These are phyloP conservation scores for Triplophysa dalaica DNA, from an alignment of 2,113 vertebrate species.

Conservation along the genomic window DNA sequence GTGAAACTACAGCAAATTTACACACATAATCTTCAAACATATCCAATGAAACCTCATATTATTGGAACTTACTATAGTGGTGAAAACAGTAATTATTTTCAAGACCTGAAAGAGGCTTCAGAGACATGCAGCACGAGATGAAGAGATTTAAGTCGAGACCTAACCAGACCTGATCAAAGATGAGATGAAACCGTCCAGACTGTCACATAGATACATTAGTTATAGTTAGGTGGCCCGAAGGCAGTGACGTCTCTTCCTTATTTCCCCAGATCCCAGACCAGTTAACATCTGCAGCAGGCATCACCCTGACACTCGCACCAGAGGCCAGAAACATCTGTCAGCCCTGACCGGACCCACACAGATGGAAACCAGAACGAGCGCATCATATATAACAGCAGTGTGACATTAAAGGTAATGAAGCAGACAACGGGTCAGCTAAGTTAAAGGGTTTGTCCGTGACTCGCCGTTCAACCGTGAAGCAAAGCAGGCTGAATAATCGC, in stretches of 20 bases:
- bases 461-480: conserved; percentile 31
- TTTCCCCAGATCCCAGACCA: conserved; percentile 26
- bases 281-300: conserved; percentile 45
- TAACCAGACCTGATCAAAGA: conserved; percentile 24
- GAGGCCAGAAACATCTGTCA: conserved; percentile 46
- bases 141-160: neutral
- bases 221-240: conserved; percentile 36
- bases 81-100: no score
- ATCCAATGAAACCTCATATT: no score
- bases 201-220: conserved; percentile 44
- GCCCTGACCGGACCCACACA: conserved; percentile 16
- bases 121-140: neutral
- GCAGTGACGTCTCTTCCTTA: conserved; percentile 18
- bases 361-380: conserved; percentile 39
- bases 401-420: conserved; percentile 49
- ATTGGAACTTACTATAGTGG: no score
- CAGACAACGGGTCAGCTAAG: conserved; percentile 19
- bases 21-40: no score
- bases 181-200: conserved; percentile 38
- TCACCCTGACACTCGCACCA: conserved; percentile 16
- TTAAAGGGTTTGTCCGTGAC: conserved; percentile 39
- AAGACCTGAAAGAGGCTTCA: neutral
- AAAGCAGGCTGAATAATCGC: neutral
- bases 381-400: conserved; percentile 35
- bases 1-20: no score